A percentile compares a stretch with the other conserved stretches of the same genome.
Conservation (phyloP, 1,140 invertebrate species). For the Phymastichus coffea region DNA sequence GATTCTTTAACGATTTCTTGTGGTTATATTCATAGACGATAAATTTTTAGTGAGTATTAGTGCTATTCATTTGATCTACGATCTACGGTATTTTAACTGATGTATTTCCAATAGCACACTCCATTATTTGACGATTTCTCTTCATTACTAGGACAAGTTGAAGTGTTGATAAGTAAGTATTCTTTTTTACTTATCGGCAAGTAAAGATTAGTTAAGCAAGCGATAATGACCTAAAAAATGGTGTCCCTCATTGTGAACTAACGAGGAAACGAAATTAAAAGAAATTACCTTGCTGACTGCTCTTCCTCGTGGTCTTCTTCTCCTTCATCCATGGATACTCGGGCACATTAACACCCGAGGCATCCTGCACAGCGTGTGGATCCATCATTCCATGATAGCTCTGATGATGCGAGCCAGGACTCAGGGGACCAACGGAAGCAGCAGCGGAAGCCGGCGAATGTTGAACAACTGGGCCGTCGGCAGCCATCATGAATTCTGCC, state of each 20-base stretch:
- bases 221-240: too few species aligned
- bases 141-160: too few species aligned
- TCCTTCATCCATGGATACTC: conserved; percentile 98
- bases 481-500: conserved; percentile 85
- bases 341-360: conserved; percentile 74
- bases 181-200: too few species aligned
- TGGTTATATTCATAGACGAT: not conserved
- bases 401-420: conserved; percentile 59
- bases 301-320: conserved; percentile 91
- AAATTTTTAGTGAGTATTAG: not conserved
- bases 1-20: too few species aligned
- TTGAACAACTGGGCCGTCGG: conserved; percentile 57
- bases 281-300: conserved; percentile 85
- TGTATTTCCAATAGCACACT: too few species aligned
- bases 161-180: too few species aligned
- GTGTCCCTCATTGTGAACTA: too few species aligned
- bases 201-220: too few species aligned
- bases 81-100: too few species aligned
- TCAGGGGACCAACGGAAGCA: conserved; percentile 59
- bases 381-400: conserved; percentile 55
- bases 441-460: conserved; percentile 52
- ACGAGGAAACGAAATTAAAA: too few species aligned
- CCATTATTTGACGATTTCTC: too few species aligned
- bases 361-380: conserved; percentile 63
- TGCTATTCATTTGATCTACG: not conserved